Percentiles rank a stretch among this genome's conserved stretches.
Conservation (phyloP, 2,113 vertebrate species). For the Erythrocercus mccallii region DNA sequence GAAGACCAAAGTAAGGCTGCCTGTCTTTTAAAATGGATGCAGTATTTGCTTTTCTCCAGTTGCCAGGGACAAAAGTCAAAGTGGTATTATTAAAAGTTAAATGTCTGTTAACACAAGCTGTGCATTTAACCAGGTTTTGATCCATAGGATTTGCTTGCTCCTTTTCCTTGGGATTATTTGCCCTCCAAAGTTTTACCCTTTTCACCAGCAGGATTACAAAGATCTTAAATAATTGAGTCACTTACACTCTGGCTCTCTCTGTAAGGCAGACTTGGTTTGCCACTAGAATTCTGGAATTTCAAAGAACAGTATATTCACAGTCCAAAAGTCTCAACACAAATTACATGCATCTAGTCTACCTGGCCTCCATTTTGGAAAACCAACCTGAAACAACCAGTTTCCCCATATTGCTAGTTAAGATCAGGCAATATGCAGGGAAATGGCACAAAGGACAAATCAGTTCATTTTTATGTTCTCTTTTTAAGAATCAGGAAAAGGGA, state of each 20-base stretch:
- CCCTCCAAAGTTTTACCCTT: not conserved
- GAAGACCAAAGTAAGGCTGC: not conserved
- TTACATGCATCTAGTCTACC: not conserved
- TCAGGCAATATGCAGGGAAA: not conserved
- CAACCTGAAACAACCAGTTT: not conserved
- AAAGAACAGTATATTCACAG: not conserved
- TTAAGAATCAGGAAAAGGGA: not conserved
- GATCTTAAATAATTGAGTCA: not conserved
- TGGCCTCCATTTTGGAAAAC: not conserved
- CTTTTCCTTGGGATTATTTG: not conserved
- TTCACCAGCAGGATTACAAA: not conserved
- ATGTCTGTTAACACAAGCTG: not conserved
- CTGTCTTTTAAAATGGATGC: rapidly evolving
- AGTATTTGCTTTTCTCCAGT: not conserved
- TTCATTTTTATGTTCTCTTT: not conserved
- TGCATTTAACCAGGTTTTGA: not conserved
- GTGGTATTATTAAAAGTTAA: not conserved
- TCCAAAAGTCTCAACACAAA: not conserved
- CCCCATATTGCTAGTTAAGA: not conserved
- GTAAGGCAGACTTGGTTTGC: not conserved
- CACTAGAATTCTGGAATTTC: not conserved
- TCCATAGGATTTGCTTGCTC: not conserved
- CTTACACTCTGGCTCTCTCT: not conserved
- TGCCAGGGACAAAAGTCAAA: not conserved
- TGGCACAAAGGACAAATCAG: not conserved